phyloP scores from a whole-genome alignment of 2,797 vertebrate species.

The Otus scops region DNA sequence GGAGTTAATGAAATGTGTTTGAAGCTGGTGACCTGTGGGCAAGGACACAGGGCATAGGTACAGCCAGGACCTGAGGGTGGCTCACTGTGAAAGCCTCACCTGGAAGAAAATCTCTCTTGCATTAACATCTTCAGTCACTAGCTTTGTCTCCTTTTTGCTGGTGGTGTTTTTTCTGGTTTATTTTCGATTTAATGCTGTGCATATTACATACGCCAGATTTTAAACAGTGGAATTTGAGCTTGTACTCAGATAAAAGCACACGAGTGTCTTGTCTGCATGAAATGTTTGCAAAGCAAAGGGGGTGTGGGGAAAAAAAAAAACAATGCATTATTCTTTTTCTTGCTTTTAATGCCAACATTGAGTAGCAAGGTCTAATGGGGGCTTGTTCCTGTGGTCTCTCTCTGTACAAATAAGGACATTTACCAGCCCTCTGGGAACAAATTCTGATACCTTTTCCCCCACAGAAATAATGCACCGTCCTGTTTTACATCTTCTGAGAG shows the following conservation, averaged over 20 bases:
- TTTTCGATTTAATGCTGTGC: not conserved
- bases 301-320: not conserved
- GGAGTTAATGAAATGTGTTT: not conserved
- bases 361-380: not conserved
- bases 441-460: not conserved
- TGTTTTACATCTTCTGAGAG: not conserved
- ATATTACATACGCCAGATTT: not conserved
- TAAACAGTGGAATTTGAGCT: not conserved
- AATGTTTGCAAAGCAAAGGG: not conserved
- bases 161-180: not conserved
- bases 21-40: not conserved
- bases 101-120: not conserved
- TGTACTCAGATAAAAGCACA: not conserved
- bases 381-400: not conserved
- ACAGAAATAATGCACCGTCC: not conserved
- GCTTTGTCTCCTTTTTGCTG: not conserved
- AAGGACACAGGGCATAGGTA: fast-evolving
- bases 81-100: not conserved
- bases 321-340: not conserved
- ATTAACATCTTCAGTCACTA: not conserved
- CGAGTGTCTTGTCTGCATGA: not conserved
- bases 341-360: not conserved
- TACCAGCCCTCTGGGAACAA: not conserved
- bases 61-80: not conserved
- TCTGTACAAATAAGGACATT: not conserved